Evolutionary conservation across 2,113 vertebrate genomes (phyloP).

Genomic region (Salminus brasiliensis): DNA sequence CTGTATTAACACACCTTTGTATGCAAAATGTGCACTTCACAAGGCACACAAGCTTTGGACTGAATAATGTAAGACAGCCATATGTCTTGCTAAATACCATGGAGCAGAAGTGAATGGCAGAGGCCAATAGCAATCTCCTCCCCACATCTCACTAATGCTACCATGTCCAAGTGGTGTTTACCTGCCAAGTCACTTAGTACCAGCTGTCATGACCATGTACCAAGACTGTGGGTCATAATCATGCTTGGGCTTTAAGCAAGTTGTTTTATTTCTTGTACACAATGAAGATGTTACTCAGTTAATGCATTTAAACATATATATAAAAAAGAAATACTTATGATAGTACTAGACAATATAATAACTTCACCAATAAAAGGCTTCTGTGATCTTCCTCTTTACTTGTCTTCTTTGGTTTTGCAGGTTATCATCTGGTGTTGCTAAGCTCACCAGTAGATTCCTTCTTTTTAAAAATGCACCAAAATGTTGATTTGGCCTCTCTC

Average conservation of each 20-base stretch:
- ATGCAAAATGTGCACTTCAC: background rate
- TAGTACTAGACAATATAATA: too few relatives aligned
- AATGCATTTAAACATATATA: background rate
- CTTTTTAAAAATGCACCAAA: too few relatives aligned
- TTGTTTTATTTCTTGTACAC: background rate
- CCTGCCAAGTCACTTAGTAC: slow-evolving; percentile 32
- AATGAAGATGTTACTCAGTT: slow-evolving; percentile 10
- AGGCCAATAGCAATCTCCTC: background rate
- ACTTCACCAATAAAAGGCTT: too few relatives aligned
- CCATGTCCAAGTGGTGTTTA: slow-evolving; percentile 6
- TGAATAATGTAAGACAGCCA: slow-evolving; percentile 11
- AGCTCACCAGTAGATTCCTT: too few relatives aligned
- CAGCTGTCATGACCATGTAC: slow-evolving; percentile 2
- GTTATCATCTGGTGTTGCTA: too few relatives aligned
- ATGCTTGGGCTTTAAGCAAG: background rate
- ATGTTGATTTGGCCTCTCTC: too few relatives aligned
- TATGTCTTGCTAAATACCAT: slow-evolving; percentile 25
- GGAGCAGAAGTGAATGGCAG: background rate
- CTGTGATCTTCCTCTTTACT: too few relatives aligned
- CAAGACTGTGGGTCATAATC: background rate
- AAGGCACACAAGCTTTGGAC: background rate
- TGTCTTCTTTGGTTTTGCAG: too few relatives aligned
- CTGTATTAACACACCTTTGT: too few relatives aligned
- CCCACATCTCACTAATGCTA: background rate
- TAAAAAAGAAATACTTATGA: too few relatives aligned